Evolutionary conservation across 2,797 vertebrate genomes (phyloP).

Genomic region (Arctocebus calabarensis): DNA sequence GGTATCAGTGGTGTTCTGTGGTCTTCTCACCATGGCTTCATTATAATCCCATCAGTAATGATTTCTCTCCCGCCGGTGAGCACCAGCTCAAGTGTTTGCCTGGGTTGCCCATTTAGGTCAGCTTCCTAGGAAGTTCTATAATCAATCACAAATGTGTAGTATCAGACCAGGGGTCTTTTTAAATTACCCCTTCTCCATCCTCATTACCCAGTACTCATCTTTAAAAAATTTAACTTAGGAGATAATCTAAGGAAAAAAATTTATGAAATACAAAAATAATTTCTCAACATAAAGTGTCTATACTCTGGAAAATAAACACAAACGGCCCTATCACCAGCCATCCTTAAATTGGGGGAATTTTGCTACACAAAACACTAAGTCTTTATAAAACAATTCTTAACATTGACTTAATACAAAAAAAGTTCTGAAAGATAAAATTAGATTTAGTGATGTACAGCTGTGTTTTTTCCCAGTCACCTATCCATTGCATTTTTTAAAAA

Average conservation of each 20-base stretch:
- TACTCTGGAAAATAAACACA: conserved; percentile 14
- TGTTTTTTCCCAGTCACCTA: neutral
- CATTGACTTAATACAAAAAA: neutral
- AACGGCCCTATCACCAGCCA: neutral
- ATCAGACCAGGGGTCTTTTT: neutral
- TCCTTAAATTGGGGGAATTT: neutral
- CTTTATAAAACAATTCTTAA: neutral
- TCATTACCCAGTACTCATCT: neutral
- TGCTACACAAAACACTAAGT: neutral
- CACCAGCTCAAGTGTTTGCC: rapidly evolving
- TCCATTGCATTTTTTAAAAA: neutral
- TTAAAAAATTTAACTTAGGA: neutral
- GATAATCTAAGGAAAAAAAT: neutral
- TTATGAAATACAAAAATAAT: neutral
- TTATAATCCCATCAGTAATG: neutral
- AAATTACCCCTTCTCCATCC: neutral
- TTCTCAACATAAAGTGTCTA: neutral
- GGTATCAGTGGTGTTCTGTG: no score
- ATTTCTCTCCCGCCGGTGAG: no score
- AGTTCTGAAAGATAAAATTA: neutral
- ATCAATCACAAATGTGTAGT: neutral
- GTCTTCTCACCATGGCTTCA: no score
- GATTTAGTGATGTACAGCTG: neutral
- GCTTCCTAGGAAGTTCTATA: neutral
- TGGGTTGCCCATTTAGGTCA: neutral